Percentiles rank a stretch among this genome's conserved stretches.
These are phyloP conservation scores for Yponomeuta cagnagella DNA, from an alignment of 2,888 invertebrate species.

Conservation along the genomic window DNA sequence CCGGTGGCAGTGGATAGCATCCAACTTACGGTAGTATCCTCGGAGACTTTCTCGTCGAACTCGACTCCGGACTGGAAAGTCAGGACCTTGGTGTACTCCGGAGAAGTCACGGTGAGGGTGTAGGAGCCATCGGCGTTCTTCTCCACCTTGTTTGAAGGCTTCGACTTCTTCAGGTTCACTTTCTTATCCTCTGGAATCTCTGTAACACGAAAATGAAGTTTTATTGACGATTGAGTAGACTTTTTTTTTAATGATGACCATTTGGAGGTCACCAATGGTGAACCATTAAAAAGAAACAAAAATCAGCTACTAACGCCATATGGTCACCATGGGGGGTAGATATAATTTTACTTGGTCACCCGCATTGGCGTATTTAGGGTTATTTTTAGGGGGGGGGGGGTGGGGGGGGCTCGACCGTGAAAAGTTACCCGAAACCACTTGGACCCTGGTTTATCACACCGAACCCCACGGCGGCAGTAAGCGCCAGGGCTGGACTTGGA, in stretches of 20 bases:
- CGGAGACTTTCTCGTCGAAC: conserved; percentile 22
- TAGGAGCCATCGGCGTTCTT: conserved; percentile 34
- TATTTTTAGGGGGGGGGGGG: no score
- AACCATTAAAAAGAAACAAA: no score
- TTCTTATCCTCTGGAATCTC: conserved; percentile 29
- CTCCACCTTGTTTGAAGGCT: conserved; percentile 27
- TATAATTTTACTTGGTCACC: no score
- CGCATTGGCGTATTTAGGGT: no score
- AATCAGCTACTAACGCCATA: no score
- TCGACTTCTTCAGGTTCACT: conserved; percentile 23
- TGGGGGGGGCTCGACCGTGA: no score
- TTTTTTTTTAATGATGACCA: neutral
- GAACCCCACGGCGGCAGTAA: no score
- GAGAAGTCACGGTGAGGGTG: conserved; percentile 22
- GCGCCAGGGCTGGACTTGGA: no score
- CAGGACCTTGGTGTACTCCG: conserved; percentile 23
- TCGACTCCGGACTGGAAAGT: conserved; percentile 35
- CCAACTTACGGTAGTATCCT: neutral
- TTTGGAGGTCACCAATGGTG: neutral
- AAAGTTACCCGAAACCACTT: no score
- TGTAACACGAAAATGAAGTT: conserved; percentile 19
- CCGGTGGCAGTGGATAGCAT: neutral
- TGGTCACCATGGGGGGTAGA: no score
- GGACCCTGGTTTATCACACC: no score
- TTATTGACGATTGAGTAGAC: conserved; percentile 7